Base-by-base conservation (phyloP, 1,140 invertebrate species). In the Musca domestica region DNA sequence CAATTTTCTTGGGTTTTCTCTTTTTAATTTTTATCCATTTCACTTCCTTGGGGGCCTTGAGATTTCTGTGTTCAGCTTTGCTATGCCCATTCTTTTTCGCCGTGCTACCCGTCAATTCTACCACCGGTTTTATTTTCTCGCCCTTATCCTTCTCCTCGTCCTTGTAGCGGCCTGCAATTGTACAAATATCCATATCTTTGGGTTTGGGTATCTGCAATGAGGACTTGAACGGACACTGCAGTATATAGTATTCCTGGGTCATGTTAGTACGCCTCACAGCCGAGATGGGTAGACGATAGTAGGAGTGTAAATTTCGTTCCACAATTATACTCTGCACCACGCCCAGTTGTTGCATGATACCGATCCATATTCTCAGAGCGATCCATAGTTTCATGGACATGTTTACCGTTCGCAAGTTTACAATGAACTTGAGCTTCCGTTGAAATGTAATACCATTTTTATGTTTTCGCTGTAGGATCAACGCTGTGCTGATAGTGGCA, bases 281-380 rank as follows among this genome's bases (percentile, higher is more conserved):
- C 17, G 34, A 54, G 2, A 19, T 20, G 3, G 77, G 77, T 19
- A 80, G 69, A 48, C 78, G 79, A 41, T 80, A 80, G 64, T 80
- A 80, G 30, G 76, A 73, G 49, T 80, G 75, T 67, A 68, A 72
- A 69, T 80, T 80, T 25, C 74, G 70, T 41, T 80, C 77, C 65
- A 80, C 77, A 30, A 80, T 72, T 20, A 80, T 76, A 15, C 72
- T 71, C 19, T 72, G 56, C 47, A 69, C 47, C 10, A 66, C 56
- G 34, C 52, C 70, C 46, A 78, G 54, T 19, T 76, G 76, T 34
- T 71, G 76, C 49, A 77, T 58, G n/a, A 79, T 46, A 4, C 66
- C 70, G 41, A 79, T 58, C 17, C 68, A 64, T 68, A 78, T 48
- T 46, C 14, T 64, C 9, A 64, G 6, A 7, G 23, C 41, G 6